A percentile compares a stretch with the other conserved stretches of the same genome.
Conservation (phyloP, 2,797 vertebrate genomes). For the Coranthus polyacanthus region DNA sequence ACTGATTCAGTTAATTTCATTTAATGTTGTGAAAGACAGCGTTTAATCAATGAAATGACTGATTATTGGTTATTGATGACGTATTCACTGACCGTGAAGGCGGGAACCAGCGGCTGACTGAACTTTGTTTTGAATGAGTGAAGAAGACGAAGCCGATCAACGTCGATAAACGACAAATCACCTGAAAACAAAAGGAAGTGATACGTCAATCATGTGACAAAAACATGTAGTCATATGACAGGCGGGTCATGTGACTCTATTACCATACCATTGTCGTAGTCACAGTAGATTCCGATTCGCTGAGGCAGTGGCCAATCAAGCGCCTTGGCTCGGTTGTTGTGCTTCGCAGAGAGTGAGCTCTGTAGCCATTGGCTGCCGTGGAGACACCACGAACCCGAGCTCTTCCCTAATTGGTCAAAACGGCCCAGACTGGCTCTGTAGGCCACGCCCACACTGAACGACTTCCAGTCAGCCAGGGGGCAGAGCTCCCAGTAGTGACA, state of each 20-base stretch:
- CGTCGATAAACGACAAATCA: conserved; percentile 92
- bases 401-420: conserved; percentile 96
- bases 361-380: conserved; percentile 96
- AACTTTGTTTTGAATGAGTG: conserved; percentile 94
- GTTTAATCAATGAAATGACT: too few relatives aligned
- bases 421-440: conserved; percentile 90
- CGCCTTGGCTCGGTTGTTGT: conserved; percentile 93
- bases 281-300: conserved; percentile 93
- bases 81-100: conserved; percentile 91
- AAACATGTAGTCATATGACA: too few relatives aligned
- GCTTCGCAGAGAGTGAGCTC: conserved; percentile 91
- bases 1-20: background rate
- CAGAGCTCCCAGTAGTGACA: conserved; percentile 95
- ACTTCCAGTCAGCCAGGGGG: conserved; percentile 93
- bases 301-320: conserved; percentile 89
- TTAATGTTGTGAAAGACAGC: too few relatives aligned
- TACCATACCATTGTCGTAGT: conserved; percentile 90
- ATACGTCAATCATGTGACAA: background rate
- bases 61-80: background rate
- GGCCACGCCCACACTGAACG: conserved; percentile 91
- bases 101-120: conserved; percentile 91
- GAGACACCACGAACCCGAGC: conserved; percentile 92
- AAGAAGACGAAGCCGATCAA: conserved; percentile 89
- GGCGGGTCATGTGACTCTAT: background rate
- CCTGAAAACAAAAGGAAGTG: conserved; percentile 78